Evolutionary conservation across 2,797 vertebrate species (phyloP), one percentile per base, ranked within the genome.

Genomic region (Anas acuta): DNA sequence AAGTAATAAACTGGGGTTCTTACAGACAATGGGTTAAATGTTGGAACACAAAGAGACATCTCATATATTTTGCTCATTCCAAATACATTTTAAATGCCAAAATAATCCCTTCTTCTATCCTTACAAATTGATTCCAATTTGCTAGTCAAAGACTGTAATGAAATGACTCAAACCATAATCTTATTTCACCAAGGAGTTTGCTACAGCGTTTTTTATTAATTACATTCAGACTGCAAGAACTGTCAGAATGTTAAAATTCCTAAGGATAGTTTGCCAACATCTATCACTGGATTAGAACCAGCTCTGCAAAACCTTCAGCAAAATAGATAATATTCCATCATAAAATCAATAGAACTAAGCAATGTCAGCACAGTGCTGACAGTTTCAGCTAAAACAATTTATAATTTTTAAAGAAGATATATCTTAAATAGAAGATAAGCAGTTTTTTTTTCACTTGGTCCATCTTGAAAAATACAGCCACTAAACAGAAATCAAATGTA

Each of bases 241-340:
- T 80, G 72, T 94, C 90, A 94, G 88, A 89, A 95, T 90, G 90
- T 93, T 96, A 93, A 94, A 93, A 96, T 94, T 96, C 84, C 84
- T 69, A 78, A 87, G 93, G 90, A 85, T 93, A 87, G 90, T 95
- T 96, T 96, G 90, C 94, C 93, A 91, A 83, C 96, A 95, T 96
- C 90, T 96, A 95, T 96, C 96, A 94, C 81, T 93, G 65, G 91
- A 94, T 95, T 95, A 95, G 95, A 92, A 96, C 95, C 86, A 96
- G 93, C 94, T 89, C 96, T 94, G 96, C 91, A 94, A 94, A 97
- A 96, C 90, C 86, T 90, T 95, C 85, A 93, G 92, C 88, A 95
- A 92, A 89, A 73, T 90, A 96, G 93, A 96, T 97, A 95, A 96
- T 95, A 93, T 96, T 96, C 94, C 88, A 95, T 96, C 96, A 96